Evolutionary conservation across 2,888 invertebrate species (phyloP), one percentile per base, ranked within the genome.

Genomic region (Tryphoninae sp.): DNA sequence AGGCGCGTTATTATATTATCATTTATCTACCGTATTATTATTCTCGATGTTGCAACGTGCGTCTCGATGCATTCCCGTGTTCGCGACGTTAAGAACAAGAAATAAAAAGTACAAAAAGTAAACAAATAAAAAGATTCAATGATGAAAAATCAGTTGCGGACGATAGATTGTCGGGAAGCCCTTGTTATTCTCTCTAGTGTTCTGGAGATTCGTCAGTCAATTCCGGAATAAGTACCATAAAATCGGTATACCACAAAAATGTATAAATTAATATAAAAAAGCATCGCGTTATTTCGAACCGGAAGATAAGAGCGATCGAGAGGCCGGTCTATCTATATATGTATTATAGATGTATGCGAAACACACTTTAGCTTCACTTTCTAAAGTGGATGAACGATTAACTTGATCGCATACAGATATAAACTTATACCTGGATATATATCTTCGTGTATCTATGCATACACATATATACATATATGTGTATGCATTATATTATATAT

Each of bases 301-400:
- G 75, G 72, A 82, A 82, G 82, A 72, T 73, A 82, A 67, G 68
- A 45, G 45, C 33, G 75, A 76, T 82, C 67, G 78, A 75, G 65
- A 16, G 19, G 42, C 42, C 33, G 26, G 33, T 67, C 67, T 53
- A 74, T 51, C 16, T 19, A 49, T 26, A 51, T 49, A n/a, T n/a
- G n/a, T n/a, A n/a, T n/a, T n/a, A n/a, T 23, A 23, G 1, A 68
- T 73, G 23, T 68, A 42, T 68, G 53, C 71, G 71, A 73, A 68
- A 67, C 51, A 71, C n/a, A 59, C 49, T 61, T 61, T 62, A 68
- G 61, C 68, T 76, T 82, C 79, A 79, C 79, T 82, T 82, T 82
- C 79, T 82, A 82, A 82, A 76, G 82, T 76, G 72, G 68, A 79
- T 72, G 71, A 82, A 76, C 64, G 79, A 82, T 79, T 62, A 68